Conservation (phyloP, 2,113 vertebrate species). For the Pomatorhinus ruficollis region DNA sequence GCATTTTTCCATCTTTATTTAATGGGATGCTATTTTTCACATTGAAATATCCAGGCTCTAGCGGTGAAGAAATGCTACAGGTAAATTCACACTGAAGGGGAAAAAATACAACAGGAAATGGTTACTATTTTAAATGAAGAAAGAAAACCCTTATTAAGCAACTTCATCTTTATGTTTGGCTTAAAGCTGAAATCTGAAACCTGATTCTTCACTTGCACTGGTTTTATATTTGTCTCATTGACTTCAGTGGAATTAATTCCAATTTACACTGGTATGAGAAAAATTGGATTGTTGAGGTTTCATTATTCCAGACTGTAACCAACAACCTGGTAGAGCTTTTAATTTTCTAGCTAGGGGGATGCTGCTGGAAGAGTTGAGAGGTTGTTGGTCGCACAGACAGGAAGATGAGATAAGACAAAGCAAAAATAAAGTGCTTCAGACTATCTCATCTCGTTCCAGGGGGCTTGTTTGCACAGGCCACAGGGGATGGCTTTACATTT, state of each 20-base stretch:
- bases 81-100: background rate
- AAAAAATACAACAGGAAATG: background rate
- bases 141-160: background rate
- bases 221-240: background rate
- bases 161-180: background rate
- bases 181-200: background rate
- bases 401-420: background rate
- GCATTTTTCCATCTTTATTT: background rate
- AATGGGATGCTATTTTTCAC: background rate
- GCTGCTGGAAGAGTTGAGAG: background rate
- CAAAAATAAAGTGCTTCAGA: conserved; percentile 1
- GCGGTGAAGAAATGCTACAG: background rate
- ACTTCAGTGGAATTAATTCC: conserved; percentile 14
- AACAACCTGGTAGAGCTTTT: background rate
- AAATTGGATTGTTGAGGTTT: background rate
- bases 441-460: background rate
- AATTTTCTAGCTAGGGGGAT: background rate
- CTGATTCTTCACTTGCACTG: background rate
- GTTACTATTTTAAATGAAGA: background rate
- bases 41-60: background rate
- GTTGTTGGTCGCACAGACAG: background rate
- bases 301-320: background rate
- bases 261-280: background rate
- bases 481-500: conserved; percentile 7
- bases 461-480: background rate